phyloP scores from a whole-genome alignment of 1,140 invertebrate genomes.

The Phenacoccus solenopsis region DNA sequence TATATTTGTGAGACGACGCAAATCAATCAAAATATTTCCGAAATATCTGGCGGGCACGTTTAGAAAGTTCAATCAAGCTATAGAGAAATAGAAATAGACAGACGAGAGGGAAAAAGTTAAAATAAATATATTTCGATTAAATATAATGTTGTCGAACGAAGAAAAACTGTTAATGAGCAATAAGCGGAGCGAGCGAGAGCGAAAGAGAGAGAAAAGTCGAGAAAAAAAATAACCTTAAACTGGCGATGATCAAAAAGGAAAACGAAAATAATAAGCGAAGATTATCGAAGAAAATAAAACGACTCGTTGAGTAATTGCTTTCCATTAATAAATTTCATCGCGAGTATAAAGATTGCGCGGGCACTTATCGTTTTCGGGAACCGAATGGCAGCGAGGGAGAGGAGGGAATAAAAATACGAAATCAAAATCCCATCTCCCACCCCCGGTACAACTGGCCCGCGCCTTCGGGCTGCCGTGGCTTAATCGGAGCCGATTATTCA shows the following conservation, averaged over 20 bases:
- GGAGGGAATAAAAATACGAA: conserved; percentile 4
- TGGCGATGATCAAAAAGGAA: conserved; percentile 4
- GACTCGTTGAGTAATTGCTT: conserved; percentile 10
- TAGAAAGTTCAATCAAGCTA: background rate
- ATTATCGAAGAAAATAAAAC: conserved; percentile 14
- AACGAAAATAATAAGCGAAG: conserved; percentile 12
- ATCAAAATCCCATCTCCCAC: conserved; percentile 8
- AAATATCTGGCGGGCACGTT: background rate
- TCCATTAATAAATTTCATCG: conserved; percentile 16
- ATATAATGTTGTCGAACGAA: background rate
- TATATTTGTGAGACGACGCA: too few relatives aligned
- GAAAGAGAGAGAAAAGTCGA: background rate
- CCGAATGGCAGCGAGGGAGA: background rate
- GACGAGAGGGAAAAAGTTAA: background rate
- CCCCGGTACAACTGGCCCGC: background rate
- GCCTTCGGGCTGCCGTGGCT: background rate
- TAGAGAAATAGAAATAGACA: background rate
- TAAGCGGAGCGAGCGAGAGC: background rate
- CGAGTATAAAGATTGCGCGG: conserved; percentile 9
- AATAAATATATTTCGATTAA: background rate
- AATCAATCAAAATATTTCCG: background rate
- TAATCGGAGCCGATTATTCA: conserved; percentile 10
- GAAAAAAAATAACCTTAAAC: background rate
- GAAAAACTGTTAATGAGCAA: conserved; percentile 1
- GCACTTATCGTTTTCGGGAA: conserved; percentile 9